phyloP scores from a whole-genome alignment of 2,797 vertebrate species.

The Onychomys torridus region DNA sequence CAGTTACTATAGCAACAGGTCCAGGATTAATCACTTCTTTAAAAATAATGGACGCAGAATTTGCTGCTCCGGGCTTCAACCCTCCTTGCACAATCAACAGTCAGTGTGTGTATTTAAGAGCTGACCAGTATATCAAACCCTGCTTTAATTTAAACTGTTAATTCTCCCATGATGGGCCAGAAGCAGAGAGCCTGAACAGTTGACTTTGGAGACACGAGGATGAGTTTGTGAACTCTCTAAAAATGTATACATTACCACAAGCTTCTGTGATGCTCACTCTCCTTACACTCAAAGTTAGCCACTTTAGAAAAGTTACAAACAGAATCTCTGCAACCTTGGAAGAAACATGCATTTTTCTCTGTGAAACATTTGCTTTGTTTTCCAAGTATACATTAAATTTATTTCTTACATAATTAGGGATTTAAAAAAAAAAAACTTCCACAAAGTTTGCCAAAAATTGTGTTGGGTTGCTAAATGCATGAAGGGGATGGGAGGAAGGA shows the following conservation, averaged over 20 bases:
- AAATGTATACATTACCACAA: background rate
- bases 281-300: background rate
- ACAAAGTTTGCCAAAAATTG: background rate
- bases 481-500: background rate
- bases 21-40: background rate
- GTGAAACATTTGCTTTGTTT: background rate
- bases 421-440: background rate
- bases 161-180: background rate
- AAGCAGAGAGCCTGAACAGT: slow-evolving; percentile 29
- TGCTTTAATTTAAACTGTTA: slow-evolving; percentile 53
- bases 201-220: slow-evolving; percentile 40
- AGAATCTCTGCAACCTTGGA: slow-evolving; percentile 17
- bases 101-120: slow-evolving; percentile 9
- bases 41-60: background rate
- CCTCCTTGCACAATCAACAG: background rate
- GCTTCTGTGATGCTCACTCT: slow-evolving; percentile 16
- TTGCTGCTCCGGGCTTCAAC: background rate
- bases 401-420: background rate
- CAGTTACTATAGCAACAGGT: background rate
- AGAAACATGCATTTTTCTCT: slow-evolving; percentile 10
- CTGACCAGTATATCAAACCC: slow-evolving; percentile 7
- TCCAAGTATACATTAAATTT: background rate
- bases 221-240: slow-evolving; percentile 37
- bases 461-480: background rate
- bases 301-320: slow-evolving; percentile 6